These are phyloP conservation scores for Liposcelis brunnea DNA, from an alignment of 2,888 invertebrate genomes.

Conservation along the genomic window DNA sequence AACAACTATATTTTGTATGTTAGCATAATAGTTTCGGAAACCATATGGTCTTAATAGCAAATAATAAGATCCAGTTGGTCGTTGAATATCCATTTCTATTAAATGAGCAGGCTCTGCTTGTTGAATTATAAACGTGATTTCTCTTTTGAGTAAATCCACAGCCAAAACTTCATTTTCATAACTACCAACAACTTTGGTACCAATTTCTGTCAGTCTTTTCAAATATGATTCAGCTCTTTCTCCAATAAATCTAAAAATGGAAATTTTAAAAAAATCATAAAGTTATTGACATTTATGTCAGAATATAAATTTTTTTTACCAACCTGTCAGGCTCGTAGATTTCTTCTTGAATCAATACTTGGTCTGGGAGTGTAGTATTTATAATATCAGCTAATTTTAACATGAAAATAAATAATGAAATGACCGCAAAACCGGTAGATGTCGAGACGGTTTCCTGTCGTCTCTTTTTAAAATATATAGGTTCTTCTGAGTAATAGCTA, in stretches of 20 bases:
- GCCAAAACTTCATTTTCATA: conserved; percentile 22
- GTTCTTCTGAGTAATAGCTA: too few relatives aligned
- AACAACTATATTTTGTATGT: conserved; percentile 30
- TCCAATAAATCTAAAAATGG: conserved; percentile 18
- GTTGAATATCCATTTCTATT: conserved; percentile 29
- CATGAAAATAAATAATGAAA: too few relatives aligned
- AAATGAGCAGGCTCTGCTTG: conserved; percentile 18
- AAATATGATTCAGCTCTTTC: conserved; percentile 18
- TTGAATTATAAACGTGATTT: conserved; percentile 23
- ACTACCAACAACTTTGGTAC: conserved; percentile 20
- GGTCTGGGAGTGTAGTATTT: too few relatives aligned
- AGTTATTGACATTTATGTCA: too few relatives aligned
- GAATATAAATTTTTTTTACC: too few relatives aligned
- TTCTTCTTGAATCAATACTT: too few relatives aligned
- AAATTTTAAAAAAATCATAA: too few relatives aligned
- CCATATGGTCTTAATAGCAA: conserved; percentile 28
- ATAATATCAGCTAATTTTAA: too few relatives aligned
- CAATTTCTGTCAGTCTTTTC: conserved; percentile 17
- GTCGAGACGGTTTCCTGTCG: too few relatives aligned
- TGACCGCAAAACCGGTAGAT: too few relatives aligned
- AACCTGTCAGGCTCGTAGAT: too few relatives aligned
- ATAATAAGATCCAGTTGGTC: conserved; percentile 31
- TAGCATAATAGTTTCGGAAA: conserved; percentile 30
- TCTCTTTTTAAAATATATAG: too few relatives aligned
- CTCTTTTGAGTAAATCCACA: conserved; percentile 25